Percentiles rank a stretch among this genome's conserved stretches.
phyloP scores from a whole-genome alignment of 2,888 invertebrate species.

The Macrosiphum euphorbiae region DNA sequence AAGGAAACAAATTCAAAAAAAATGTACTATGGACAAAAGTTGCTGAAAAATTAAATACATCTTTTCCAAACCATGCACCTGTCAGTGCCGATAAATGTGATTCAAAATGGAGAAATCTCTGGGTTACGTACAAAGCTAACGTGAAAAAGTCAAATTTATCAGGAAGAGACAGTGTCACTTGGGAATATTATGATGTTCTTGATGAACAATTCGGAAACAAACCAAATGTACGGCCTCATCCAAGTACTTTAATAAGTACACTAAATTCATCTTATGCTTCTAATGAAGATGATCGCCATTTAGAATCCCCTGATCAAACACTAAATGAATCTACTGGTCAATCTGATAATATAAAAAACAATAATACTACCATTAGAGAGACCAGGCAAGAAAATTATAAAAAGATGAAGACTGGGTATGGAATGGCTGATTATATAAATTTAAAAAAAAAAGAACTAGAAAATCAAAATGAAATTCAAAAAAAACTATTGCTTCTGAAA shows the following conservation, averaged over 20 bases:
- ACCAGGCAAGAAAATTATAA: background rate
- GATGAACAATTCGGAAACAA: background rate
- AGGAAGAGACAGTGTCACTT: background rate
- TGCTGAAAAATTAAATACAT: conserved; percentile 9
- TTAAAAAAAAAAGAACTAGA: background rate
- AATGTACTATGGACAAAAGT: conserved; percentile 4
- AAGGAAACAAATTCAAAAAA: conserved; percentile 16
- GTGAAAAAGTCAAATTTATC: background rate
- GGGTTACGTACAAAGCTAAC: conserved; percentile 10
- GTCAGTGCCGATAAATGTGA: background rate
- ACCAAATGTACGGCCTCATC: background rate
- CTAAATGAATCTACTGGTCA: background rate
- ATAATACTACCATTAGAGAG: background rate
- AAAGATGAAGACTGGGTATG: background rate
- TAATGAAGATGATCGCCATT: background rate
- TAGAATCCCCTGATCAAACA: background rate
- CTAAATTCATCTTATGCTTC: background rate
- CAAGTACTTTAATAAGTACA: background rate
- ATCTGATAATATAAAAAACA: background rate
- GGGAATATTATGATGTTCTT: background rate
- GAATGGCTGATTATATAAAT: conserved; percentile 7
- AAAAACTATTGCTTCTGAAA: background rate
- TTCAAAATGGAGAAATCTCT: conserved; percentile 9
- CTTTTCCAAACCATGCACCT: conserved; percentile 5
- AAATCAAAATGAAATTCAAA: background rate